phyloP scores from a whole-genome alignment of 2,797 vertebrate genomes.

The Sebastes trivittatus region DNA sequence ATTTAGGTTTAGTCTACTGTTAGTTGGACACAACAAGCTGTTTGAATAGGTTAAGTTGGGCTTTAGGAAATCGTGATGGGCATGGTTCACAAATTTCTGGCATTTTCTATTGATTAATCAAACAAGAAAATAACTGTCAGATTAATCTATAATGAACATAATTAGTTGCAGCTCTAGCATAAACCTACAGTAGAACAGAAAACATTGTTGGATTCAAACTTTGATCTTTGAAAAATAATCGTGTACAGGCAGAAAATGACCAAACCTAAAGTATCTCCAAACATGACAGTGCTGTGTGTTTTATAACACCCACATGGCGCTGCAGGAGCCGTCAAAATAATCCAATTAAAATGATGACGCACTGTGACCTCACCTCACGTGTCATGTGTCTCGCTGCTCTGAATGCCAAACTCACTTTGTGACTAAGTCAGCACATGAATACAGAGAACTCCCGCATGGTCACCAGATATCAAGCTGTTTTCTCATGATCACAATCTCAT shows the following conservation, averaged over 20 bases:
- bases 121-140: neutral
- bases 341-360: conserved; percentile 53
- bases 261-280: neutral
- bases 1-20: neutral
- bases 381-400: neutral
- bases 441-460: neutral
- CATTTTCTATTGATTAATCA: neutral
- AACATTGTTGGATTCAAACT: neutral
- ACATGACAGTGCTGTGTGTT: neutral
- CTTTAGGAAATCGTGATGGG: neutral
- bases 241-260: neutral
- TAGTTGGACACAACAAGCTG: neutral
- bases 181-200: neutral
- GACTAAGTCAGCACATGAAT: neutral
- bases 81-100: neutral
- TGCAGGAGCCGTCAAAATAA: conserved; percentile 43
- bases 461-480: conserved; percentile 25
- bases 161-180: neutral
- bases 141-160: neutral
- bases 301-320: conserved; percentile 14
- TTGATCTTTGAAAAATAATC: neutral
- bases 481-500: conserved; percentile 18
- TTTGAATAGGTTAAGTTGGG: neutral
- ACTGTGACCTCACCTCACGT: conserved; percentile 24
- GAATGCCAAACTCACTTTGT: conserved; percentile 23